Evolutionary conservation across 2,113 vertebrate species (phyloP), one percentile per base, ranked within the genome.

Genomic region (Sinosuthora webbiana): DNA sequence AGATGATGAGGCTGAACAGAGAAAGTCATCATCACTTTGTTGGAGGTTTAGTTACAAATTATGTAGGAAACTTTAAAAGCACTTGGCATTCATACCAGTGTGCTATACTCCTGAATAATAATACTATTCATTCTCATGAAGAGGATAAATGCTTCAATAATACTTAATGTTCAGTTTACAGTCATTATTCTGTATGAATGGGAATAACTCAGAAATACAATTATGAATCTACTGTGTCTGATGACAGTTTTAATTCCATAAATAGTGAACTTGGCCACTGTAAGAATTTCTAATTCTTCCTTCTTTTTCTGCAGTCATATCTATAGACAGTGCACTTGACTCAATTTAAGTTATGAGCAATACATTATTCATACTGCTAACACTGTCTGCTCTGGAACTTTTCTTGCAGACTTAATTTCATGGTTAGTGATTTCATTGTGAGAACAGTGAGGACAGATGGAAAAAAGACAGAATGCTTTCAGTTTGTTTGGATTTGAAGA

Each of bases 391-490:
- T 89, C 80, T 3, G 10, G 78, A 95, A 93, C 74, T 86, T 80
- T n/a, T 63, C 59, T 93, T 82, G 57, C 83, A 90, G 73, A 83
- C 52, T 89, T 94, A 89, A 93, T 96, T 94, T 95, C 80, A 85
- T 87, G 62, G 45, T 91, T 84, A 69, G 50, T 93, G 89, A 87
- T 33, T 92, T 96, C n/a, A 65, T 65, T 91, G 77, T 83, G 57
- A 85, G 74, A 93, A 64, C 25, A 78, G 45, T 69, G 87, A 89
- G 56, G 64, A 84, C 86, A 89, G 63, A 73, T 15, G 73, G 59
- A 83, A 30, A 82, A 86, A 92, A 91, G 44, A 33, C 30, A 91
- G 41, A 93, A 75, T 76, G 45, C 69, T 95, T 93, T 79, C 57
- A 49, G 31, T 57, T 83, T 89, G 12, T 68, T 95, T 79, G 59